Base-by-base conservation (phyloP, 2,113 vertebrate genomes). In the Epinephelus moara region DNA sequence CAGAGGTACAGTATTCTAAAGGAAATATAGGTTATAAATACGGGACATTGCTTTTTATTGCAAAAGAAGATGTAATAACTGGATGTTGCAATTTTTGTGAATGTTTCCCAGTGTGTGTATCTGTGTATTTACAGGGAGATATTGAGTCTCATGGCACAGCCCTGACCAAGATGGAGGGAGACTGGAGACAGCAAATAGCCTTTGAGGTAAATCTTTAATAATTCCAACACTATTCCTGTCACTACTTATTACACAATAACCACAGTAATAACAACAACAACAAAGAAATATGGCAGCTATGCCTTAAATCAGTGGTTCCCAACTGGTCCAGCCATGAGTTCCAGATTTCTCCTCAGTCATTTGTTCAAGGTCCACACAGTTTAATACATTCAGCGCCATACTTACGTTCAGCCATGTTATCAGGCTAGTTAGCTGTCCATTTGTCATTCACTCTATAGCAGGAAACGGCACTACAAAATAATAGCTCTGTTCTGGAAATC, bases 151-250 rank as follows among this genome's bases (percentile, higher is more conserved):
- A 97, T 92, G 87, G 94, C 85, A 95, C 89, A 91, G 95, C 94
- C 86, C 79, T 94, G 1, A 91, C 94, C 85, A 94, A 96, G 89
- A 94, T 97, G 91, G 96, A 97, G 88, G 94, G 96, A 81, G 89
- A 91, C 0, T 92, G 95, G 68, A 93, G 88, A 72, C 94, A 94
- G 87, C 95, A 95, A 85, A 88, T 95, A 83, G 37, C 91, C 85
- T 92, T 93, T 81, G 94, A 97, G 96, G 97, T 98, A 95, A 68
- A 23, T 56, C 1, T 62, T 50, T n/a, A 53, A 0, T 7, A 55
- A 25, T 50, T 53, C 17, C 45, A 52, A 21, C 52, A 66, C 18
- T 27, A 60, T 64, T 11, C 14, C 15, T 70, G 33, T 47, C 47
- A 45, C 12, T 17, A 52, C 21, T 52, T 45, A 67, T 59, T 40